Conservation (phyloP, 2,797 vertebrate genomes). For the Aulostomus chinensis region DNA sequence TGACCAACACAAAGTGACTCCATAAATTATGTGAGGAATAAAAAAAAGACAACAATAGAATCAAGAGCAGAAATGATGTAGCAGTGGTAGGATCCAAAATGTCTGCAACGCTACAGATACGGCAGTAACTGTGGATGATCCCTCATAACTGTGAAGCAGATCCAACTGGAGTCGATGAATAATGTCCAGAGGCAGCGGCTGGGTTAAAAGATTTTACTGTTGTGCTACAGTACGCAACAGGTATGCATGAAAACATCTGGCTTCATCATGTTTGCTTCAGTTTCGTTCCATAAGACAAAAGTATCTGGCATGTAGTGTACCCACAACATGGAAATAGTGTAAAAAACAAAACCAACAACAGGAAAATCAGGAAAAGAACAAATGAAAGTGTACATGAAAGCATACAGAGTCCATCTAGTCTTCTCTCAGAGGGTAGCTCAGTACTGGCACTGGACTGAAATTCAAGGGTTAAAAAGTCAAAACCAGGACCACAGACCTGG, state of each 20-base stretch:
- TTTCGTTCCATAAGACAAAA: slow-evolving; percentile 56
- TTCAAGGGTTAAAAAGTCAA: slow-evolving; percentile 33
- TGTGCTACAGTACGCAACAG: slow-evolving; percentile 77
- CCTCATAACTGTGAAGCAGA: too few relatives aligned
- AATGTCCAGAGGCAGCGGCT: slow-evolving; percentile 13
- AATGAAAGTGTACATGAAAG: slow-evolving; percentile 65
- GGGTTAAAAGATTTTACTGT: slow-evolving; percentile 82
- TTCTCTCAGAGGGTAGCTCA: slow-evolving; percentile 32
- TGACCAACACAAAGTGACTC: too few relatives aligned
- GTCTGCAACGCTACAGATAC: too few relatives aligned
- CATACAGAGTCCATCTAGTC: slow-evolving; percentile 63
- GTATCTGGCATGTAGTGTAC: slow-evolving; percentile 62
- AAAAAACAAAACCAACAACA: slow-evolving; percentile 61
- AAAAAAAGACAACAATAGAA: too few relatives aligned
- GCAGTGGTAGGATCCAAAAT: too few relatives aligned
- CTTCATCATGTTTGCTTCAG: slow-evolving; percentile 50
- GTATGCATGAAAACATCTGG: slow-evolving; percentile 71
- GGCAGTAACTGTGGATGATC: too few relatives aligned
- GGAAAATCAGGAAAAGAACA: slow-evolving; percentile 41
- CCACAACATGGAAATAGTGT: slow-evolving; percentile 71
- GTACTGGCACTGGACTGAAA: slow-evolving; percentile 43
- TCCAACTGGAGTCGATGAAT: not conserved
- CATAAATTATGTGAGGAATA: too few relatives aligned
- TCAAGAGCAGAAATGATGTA: too few relatives aligned
- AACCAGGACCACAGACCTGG: slow-evolving; percentile 45